Base-by-base conservation (phyloP, 2,888 invertebrate genomes). In the Ormyrus nitidulus region DNA sequence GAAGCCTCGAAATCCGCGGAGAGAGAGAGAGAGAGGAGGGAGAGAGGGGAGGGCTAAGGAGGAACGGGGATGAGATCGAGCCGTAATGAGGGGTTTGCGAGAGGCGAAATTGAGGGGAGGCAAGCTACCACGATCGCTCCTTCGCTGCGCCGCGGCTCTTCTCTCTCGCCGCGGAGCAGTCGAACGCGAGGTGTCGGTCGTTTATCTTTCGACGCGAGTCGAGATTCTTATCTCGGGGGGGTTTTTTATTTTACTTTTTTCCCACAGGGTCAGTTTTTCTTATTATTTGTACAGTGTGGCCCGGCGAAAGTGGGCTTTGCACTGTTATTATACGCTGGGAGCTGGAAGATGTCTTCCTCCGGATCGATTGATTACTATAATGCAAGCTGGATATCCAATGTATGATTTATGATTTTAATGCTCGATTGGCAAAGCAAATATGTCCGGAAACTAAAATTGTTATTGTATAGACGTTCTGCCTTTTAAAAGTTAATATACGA, bases 51-150 rank as follows among this genome's bases (percentile, higher is more conserved):
- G 62, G 11, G 71, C 9, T 49, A 19, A 46, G 5, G 34, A 19
- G 19, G 1, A 19, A 19, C 19, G 8, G 54, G 51, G 53, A n/a
- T n/a, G 56, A 62, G 65, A 72, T 78, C 68, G 78, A 53, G 71
- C 34, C 11, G 66, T 76, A 80, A 80, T 80, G 68, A 80, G 68
- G 59, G 76, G 76, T 76, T 80, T 72, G 71, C 62, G 34, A 34
- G 61, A 76, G 61, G 72, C 68, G 58, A 80, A 80, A 80, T 76
- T 80, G 65, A 76, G 56, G 75, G 75, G 58, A 71, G 69, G 48
- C 9, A 11, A 58, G 19, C 48, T 11, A 11, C n/a, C 19, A 46
- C 49, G 7, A 10, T 10, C 53, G 34, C 48, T 10, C 2, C 66
- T 8, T 5, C 34, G 3, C 6, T 51, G 6, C n/a, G 6, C 34